Conservation (phyloP, 37 sponge, comb jelly and placozoan genomes). For the Oopsacas minuta region DNA sequence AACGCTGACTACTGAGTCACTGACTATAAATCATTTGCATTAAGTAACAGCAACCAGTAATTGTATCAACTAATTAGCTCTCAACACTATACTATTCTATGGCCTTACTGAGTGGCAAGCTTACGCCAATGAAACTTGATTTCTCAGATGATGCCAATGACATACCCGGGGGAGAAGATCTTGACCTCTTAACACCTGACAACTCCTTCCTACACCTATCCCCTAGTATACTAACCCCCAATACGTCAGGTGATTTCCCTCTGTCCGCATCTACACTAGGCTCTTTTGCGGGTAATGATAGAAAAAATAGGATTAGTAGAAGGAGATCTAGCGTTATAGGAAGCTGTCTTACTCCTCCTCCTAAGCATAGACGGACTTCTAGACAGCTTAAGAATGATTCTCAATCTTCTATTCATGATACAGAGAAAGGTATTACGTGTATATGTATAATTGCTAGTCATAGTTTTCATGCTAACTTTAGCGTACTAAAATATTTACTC, state of each 20-base stretch:
- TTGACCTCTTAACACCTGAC: not conserved
- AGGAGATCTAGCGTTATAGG: conserved; percentile 7
- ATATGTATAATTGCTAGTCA: too few species aligned
- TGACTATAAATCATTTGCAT: too few species aligned
- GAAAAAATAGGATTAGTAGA: not conserved
- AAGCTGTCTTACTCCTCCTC: not conserved
- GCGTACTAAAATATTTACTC: too few species aligned
- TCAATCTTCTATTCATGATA: not conserved
- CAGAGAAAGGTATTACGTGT: not conserved
- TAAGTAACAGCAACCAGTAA: too few species aligned
- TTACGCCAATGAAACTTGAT: not conserved
- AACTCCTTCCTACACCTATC: not conserved
- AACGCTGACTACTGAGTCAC: too few species aligned
- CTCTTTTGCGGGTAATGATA: not conserved
- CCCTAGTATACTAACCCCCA: not conserved
- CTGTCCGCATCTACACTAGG: conserved; percentile 2
- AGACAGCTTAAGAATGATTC: conserved; percentile 8
- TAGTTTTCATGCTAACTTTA: too few species aligned
- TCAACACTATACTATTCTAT: too few species aligned
- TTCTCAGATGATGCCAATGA: not conserved
- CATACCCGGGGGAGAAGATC: not conserved
- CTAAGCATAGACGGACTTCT: not conserved
- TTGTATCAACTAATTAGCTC: too few species aligned
- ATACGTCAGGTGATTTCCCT: not conserved
- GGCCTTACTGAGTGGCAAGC: conserved; percentile 3